phyloP scores from a whole-genome alignment of 2,797 vertebrate genomes.

The Girardinus metallicus region DNA sequence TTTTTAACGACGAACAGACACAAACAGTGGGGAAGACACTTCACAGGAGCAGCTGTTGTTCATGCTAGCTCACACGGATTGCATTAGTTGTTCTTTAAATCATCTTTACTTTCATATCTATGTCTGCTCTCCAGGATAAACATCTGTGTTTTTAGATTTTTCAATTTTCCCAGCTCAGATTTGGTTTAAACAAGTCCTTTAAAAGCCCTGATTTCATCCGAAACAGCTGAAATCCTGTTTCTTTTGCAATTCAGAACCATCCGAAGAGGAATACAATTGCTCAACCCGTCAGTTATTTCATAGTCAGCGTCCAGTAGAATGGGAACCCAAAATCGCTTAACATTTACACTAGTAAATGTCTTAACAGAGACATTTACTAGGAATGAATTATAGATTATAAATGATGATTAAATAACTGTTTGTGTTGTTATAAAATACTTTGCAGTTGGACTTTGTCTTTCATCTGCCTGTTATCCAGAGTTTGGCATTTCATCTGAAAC shows the following conservation, averaged over 20 bases:
- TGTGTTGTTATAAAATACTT: constrained; percentile 20
- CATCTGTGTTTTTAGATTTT: neutral
- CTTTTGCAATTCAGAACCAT: neutral
- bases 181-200: neutral
- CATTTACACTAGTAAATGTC: no score
- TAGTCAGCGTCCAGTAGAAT: neutral
- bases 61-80: neutral
- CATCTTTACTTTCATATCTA: neutral
- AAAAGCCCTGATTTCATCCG: neutral
- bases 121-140: neutral
- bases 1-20: neutral
- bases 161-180: neutral
- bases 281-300: neutral
- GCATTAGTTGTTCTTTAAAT: constrained; percentile 14
- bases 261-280: neutral
- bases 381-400: neutral
- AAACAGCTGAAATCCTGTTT: neutral
- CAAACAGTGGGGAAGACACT: neutral
- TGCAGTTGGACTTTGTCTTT: constrained; percentile 23
- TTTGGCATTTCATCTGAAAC: constrained; percentile 40
- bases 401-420: neutral
- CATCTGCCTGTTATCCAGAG: constrained; percentile 15
- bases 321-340: constrained; percentile 3
- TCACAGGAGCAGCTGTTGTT: constrained; percentile 1
- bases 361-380: constrained; percentile 14